Evolutionary conservation across 1,140 invertebrate species (phyloP), one percentile per base, ranked within the genome.

Genomic region (Panagrolaimus sp.): DNA sequence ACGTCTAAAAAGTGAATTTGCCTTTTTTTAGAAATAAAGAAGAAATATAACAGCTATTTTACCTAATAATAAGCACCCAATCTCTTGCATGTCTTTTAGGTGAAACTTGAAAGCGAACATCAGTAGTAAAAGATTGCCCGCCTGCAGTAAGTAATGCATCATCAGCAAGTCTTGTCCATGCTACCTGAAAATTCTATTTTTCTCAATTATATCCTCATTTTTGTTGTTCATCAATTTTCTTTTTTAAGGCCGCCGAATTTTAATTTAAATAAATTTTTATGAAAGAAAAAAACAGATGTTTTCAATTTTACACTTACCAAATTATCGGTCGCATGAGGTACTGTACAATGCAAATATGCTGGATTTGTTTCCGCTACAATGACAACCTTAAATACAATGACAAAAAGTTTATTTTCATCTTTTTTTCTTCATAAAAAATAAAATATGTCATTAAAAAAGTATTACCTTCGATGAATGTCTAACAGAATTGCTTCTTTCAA

Each of bases 1-100:
- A 20, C 68, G 64, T 62, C 68, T 66, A 46, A 57, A 42, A 43
- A 44, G n/a, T 25, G 16, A 67, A n/a, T n/a, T 68, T 16, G 7
- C 9, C 43, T 13, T 66, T 25, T 31, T n/a, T 65, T 68, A 5
- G 8, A 23, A 13, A 66, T 0, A 11, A 14, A 13, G 20, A 53
- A 23, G 3, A 53, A 14, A n/a, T n/a, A n/a, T n/a, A n/a, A n/a
- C n/a, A n/a, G n/a, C n/a, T n/a, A n/a, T n/a, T 25, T 44, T 67
- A 61, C 66, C 66, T 27, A 20, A 68, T 68, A 48, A 63, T 68
- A n/a, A 68, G 44, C 66, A 68, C 47, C 67, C 67, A 68, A 68
- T 70, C 68, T 16, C 63, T 20, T n/a, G 64, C 65, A 51, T 70
- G 67, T 7, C 65, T 16, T 25, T 68, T 68, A 5, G 68, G 68